Base-by-base conservation (phyloP, 2,888 invertebrate species). In the Apamea crenata region DNA sequence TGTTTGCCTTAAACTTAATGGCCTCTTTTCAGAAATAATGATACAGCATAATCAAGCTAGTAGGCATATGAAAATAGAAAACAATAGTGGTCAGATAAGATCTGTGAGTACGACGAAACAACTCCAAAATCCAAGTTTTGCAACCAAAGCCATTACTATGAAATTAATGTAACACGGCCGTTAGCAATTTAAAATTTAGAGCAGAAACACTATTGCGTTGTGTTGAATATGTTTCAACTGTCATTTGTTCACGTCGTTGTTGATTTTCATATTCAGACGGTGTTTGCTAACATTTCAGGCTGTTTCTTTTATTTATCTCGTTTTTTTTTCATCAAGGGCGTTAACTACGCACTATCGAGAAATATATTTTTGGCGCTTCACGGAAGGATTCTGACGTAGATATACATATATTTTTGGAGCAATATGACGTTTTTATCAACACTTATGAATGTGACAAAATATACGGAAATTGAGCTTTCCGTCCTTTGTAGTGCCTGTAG, bases 171-270 rank as follows among this genome's bases (percentile, higher is more conserved):
- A 95, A 94, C 93, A 91, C 93, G 94, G 94, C 92, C 94, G 93
- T 92, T 91, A 91, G 92, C 83, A 90, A 95, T 95, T 95, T 95
- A 89, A 95, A 95, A 95, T 96, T 94, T 93, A 95, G 95, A 96
- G 88, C 93, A 94, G 93, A 91, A 87, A 90, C 88, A 89, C 91
- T 90, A 93, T 95, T 95, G 94, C 93, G 94, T 91, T 89, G 90
- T 83, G 85, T 91, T 91, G 93, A 93, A 94, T 94, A 93, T 92
- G 91, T 90, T 91, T 91, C 89, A 89, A 90, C 89, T 84, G 92
- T 89, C 93, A 94, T 95, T 95, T 95, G 90, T 95, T 90, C 91
- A 92, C 86, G 94, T 94, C 94, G 88, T 86, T 84, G 81, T 86
- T 87, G 84, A 94, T 94, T 94, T 94, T 95, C 93, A 94, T 94